Conservation (phyloP, 35 echinoderm and acorn worm species). For the Apostichopus parvimensis region DNA sequence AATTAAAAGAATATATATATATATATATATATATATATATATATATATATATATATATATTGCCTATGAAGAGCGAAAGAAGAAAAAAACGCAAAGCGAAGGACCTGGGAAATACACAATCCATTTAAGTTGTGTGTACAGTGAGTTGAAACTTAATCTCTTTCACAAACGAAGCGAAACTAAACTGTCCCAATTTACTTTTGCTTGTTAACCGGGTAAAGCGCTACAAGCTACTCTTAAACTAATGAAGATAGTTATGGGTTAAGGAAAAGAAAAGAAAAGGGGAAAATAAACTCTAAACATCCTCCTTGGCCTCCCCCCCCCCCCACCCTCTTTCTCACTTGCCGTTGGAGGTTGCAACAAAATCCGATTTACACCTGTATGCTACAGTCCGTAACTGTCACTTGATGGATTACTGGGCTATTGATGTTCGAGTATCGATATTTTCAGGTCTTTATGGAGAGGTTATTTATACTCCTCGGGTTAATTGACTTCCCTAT, state of each 20-base stretch:
- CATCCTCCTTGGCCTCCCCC: background rate
- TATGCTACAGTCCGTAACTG: background rate
- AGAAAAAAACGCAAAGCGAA: too few species aligned
- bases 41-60: too few species aligned
- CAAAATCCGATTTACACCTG: background rate
- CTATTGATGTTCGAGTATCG: slow-evolving; percentile 12
- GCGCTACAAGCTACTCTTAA: background rate
- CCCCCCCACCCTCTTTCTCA: background rate
- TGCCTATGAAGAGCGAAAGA: too few species aligned
- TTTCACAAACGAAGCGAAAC: background rate
- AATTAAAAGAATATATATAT: too few species aligned
- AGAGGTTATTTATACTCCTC: slow-evolving; percentile 5
- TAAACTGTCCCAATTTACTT: background rate
- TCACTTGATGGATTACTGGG: background rate
- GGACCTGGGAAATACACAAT: too few species aligned
- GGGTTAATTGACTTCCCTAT: slow-evolving; percentile 32
- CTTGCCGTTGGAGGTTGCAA: background rate
- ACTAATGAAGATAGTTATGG: background rate
- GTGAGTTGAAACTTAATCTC: background rate
- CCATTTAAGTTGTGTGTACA: too few species aligned
- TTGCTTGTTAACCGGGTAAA: background rate
- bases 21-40: too few species aligned
- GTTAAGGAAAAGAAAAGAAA: background rate
- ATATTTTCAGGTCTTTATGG: background rate
- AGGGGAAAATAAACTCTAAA: background rate